Evolutionary conservation across 2,797 vertebrate species (phyloP), one percentile per base, ranked within the genome.

Genomic region (Poliocrania exsul): DNA sequence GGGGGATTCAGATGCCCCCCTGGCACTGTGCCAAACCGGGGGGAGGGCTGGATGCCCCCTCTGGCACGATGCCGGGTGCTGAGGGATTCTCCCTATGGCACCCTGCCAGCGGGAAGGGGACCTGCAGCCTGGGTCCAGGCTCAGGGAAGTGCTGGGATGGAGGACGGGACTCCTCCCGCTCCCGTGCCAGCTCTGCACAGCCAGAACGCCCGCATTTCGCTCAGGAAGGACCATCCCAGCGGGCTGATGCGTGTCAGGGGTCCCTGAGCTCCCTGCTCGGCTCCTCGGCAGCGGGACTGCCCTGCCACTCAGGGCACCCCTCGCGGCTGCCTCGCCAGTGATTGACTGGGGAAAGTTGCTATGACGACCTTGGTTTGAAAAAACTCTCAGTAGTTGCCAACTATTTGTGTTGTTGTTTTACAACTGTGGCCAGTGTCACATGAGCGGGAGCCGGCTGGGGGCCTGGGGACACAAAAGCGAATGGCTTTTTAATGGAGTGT

Each of bases 401-500:
- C 97, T 98, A 98, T 97, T 97, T 97, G 97, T 97, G 98, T 95
- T 97, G 97, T 97, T 98, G 98, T 98, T 98, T 98, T 97, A 98
- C 98, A 98, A 98, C 97, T 97, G 97, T 97, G 98, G 97, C 97
- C 97, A 97, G 95, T 92, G 95, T 98, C 98, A 97, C 97, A 98
- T 98, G 98, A 98, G 98, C 97, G 88, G 97, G 97, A 98, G 98
- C 98, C 98, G 97, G 98, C 98, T 98, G 98, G 97, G 98, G 98
- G 97, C 98, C 98, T 87, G 93, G 90, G 93, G 74, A 97, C 96
- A 98, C 98, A 98, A 98, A 98, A 95, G 97, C 94, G 96, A 98
- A 98, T 98, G 97, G 98, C 96, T 98, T 98, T 98, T 98, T 98
- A 98, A 98, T 98, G 98, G 98, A 98, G 98, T 98, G 97, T 97